Conservation (phyloP, 1,140 invertebrate genomes). For the Dendrolimus punctatus region DNA sequence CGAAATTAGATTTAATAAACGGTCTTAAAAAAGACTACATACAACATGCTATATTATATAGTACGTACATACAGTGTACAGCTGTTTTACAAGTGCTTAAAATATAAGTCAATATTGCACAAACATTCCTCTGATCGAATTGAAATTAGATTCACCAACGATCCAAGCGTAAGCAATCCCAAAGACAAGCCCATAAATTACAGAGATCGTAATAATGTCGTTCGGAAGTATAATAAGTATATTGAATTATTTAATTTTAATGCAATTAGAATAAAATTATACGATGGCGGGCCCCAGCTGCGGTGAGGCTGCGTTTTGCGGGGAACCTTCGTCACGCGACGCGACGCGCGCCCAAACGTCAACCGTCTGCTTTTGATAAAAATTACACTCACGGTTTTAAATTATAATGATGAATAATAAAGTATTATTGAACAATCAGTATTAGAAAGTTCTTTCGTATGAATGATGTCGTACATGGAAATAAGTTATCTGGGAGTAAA, state of each 20-base stretch:
- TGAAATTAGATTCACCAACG: no score
- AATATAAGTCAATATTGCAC: no score
- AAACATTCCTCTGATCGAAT: no score
- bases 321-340: constrained; percentile 11
- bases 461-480: no score
- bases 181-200: not conserved
- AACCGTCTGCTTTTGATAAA: constrained; percentile 4
- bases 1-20: no score
- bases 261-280: constrained; percentile 15
- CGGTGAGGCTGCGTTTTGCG: constrained; percentile 9
- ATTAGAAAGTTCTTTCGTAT: not conserved
- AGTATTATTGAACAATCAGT: not conserved
- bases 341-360: not conserved
- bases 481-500: no score
- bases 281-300: constrained; percentile 9
- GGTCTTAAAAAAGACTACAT: no score
- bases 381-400: not conserved
- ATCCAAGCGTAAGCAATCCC: no score
- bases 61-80: no score
- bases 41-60: no score
- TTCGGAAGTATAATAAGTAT: constrained; percentile 1
- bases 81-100: no score
- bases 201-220: constrained; percentile 3
- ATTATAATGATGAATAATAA: not conserved
- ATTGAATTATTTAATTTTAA: constrained; percentile 6